Evolutionary conservation across 2,113 vertebrate genomes (phyloP).

Genomic region (Delphinapterus leucas): DNA sequence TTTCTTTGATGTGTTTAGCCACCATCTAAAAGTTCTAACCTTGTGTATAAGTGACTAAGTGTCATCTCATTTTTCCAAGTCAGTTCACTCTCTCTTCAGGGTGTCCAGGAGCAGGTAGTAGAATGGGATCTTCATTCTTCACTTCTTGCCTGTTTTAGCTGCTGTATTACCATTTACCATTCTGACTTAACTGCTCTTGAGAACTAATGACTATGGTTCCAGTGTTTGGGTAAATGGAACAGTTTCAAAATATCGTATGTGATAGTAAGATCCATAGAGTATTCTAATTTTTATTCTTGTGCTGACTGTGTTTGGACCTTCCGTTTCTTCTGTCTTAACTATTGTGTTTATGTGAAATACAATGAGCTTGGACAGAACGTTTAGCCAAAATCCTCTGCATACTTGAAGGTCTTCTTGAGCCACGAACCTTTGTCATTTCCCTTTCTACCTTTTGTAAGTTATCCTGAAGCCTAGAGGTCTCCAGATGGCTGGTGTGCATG

Average conservation of each 20-base stretch:
- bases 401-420: neutral
- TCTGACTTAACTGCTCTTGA: neutral
- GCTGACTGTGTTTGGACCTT: neutral
- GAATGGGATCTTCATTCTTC: neutral
- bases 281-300: neutral
- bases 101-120: neutral
- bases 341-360: neutral
- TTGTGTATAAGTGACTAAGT: neutral
- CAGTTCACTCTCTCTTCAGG: neutral
- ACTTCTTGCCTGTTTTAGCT: neutral
- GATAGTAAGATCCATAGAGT: neutral
- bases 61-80: neutral
- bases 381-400: neutral
- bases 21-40: neutral
- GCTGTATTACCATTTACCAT: accelerated
- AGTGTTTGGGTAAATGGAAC: neutral
- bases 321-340: neutral
- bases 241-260: neutral
- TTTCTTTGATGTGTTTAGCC: neutral
- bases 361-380: neutral
- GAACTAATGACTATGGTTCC: neutral
- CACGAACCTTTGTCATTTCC: accelerated
- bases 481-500: neutral
- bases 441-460: neutral
- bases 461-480: neutral